Conservation (phyloP, 1,140 invertebrate genomes). For the Drosophila yakuba region DNA sequence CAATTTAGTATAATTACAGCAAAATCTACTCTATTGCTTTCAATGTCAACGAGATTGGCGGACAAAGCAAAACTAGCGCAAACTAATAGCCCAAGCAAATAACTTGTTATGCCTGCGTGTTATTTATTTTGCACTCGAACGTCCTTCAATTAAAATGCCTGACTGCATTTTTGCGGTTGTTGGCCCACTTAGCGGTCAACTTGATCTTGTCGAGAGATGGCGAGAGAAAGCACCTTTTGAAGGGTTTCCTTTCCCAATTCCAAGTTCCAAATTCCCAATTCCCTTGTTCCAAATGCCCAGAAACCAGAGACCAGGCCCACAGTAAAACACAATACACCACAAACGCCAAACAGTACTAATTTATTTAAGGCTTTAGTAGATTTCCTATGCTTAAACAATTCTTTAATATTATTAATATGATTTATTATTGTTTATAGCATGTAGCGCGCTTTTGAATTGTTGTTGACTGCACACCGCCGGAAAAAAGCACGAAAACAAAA, state of each 20-base stretch:
- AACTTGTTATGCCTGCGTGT: conserved; percentile 22
- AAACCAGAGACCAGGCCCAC: background rate
- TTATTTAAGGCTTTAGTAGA: conserved; percentile 40
- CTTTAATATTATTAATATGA: background rate
- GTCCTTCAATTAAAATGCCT: conserved; percentile 68
- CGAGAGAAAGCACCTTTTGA: conserved; percentile 9
- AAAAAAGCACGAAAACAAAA: conserved; percentile 35
- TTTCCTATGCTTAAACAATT: conserved; percentile 1
- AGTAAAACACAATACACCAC: conserved; percentile 23
- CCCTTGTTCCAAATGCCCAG: no score
- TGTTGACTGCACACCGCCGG: conserved; percentile 65
- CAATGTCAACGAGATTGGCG: conserved; percentile 52
- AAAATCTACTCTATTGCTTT: conserved; percentile 2
- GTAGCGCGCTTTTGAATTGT: conserved; percentile 64
- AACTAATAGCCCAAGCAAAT: conserved; percentile 24
- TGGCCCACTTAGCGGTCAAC: conserved; percentile 25
- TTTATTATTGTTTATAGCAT: conserved; percentile 36
- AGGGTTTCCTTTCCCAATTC: background rate
- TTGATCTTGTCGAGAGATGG: conserved; percentile 3
- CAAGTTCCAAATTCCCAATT: background rate
- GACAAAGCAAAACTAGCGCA: conserved; percentile 38
- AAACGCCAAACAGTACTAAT: conserved; percentile 24
- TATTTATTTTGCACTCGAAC: conserved; percentile 38
- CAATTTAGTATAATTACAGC: conserved; percentile 1
- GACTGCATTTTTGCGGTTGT: conserved; percentile 50